Evolutionary conservation across 2,888 invertebrate genomes (phyloP).

Genomic region (Caenorhabditis zanzibari): DNA sequence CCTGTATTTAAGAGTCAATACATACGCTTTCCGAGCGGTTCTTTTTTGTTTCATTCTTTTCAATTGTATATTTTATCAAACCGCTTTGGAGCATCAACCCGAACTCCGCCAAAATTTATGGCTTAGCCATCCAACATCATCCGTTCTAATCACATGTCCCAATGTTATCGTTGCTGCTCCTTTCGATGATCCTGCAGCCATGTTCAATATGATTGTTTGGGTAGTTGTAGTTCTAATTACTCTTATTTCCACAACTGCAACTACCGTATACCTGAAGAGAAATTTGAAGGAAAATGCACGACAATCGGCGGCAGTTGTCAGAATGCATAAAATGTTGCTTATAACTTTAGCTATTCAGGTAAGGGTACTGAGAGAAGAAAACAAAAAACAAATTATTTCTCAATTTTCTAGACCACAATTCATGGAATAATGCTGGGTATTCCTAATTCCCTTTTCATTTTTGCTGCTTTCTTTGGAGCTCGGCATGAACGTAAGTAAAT

Average conservation of each 20-base stretch:
- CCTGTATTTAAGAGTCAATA: constrained; percentile 15
- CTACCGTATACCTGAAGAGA: constrained; percentile 34
- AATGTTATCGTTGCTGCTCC: constrained; percentile 27
- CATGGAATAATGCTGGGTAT: constrained; percentile 36
- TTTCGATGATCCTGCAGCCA: constrained; percentile 10
- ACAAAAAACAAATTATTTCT: not conserved
- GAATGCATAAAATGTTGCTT: constrained; percentile 53
- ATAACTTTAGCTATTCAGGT: constrained; percentile 42
- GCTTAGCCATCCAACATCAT: not conserved
- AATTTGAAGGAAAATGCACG: constrained; percentile 30
- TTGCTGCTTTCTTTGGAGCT: constrained; percentile 43
- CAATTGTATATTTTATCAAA: not conserved
- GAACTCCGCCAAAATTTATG: constrained; percentile 1
- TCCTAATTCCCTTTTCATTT: constrained; percentile 40
- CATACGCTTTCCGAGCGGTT: constrained; percentile 11
- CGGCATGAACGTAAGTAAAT: constrained; percentile 27
- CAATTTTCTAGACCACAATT: constrained; percentile 36
- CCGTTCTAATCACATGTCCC: constrained; percentile 3
- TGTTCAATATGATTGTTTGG: constrained; percentile 34
- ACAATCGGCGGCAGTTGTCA: constrained; percentile 27
- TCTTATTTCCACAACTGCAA: constrained; percentile 13
- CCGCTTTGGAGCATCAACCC: constrained; percentile 7
- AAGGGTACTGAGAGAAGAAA: too few relatives aligned
- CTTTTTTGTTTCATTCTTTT: not conserved
- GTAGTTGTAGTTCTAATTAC: constrained; percentile 8